Conservation (phyloP, 30 jellyfish, hydroid and myxozoan species). For the Cassiopea andromeda region DNA sequence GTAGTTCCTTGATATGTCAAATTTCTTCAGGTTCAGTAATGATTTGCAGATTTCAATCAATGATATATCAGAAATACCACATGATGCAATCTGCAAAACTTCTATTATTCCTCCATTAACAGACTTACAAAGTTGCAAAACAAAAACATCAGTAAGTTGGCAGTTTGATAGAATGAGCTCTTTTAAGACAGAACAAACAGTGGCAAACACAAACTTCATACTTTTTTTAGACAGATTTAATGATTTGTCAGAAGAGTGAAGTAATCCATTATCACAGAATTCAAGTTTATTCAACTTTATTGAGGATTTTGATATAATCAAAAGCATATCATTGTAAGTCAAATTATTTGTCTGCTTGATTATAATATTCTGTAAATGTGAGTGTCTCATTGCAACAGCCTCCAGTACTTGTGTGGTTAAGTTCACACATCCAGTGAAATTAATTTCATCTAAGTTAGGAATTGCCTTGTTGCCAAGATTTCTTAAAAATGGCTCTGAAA, state of each 20-base stretch:
- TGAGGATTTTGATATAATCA: not conserved
- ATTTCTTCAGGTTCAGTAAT: constrained; percentile 5
- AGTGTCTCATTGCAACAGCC: not conserved
- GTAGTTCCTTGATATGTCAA: constrained; percentile 41
- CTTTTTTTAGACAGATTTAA: not conserved
- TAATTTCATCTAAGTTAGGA: not conserved
- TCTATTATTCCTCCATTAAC: not conserved
- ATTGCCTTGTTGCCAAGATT: not conserved
- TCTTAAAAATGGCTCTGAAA: not conserved
- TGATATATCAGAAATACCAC: constrained; percentile 13
- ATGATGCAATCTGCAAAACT: constrained; percentile 22
- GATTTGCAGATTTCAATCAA: not conserved
- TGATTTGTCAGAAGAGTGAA: not conserved
- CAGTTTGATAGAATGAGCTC: constrained; percentile 30
- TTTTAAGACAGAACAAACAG: not conserved
- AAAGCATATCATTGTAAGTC: not conserved
- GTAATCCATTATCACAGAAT: not conserved
- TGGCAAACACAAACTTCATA: not conserved
- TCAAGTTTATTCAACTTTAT: not conserved
- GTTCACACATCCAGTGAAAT: constrained; percentile 3
- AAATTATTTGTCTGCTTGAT: not conserved
- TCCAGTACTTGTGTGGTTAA: not conserved
- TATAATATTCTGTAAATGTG: not conserved
- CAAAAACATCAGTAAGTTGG: constrained; percentile 2
- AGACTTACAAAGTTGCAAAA: not conserved